Conservation (phyloP, 2,113 vertebrate species). For the Ochotona princeps region DNA sequence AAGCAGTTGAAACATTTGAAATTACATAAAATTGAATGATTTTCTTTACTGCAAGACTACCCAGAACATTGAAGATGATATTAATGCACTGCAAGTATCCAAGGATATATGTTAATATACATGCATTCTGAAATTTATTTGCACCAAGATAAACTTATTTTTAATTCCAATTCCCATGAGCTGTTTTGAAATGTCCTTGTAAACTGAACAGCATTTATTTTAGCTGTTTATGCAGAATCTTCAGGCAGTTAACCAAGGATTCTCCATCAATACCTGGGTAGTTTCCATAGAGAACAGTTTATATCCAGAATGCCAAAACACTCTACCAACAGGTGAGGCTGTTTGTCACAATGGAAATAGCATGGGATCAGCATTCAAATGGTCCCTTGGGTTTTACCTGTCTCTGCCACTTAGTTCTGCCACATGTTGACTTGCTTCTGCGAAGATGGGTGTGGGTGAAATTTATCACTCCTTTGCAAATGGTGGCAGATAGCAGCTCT, state of each 20-base stretch:
- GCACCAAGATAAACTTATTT: too few species aligned
- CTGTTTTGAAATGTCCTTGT: too few species aligned
- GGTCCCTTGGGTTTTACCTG: neutral
- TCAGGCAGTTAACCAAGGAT: slow-evolving; percentile 9
- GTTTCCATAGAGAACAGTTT: slow-evolving; percentile 31
- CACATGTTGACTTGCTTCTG: slow-evolving; percentile 30
- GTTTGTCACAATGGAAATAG: neutral
- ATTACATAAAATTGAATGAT: slow-evolving; percentile 42
- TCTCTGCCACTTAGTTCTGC: slow-evolving; percentile 41
- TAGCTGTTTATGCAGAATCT: neutral
- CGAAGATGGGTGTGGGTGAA: slow-evolving; percentile 32
- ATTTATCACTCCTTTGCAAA: slow-evolving; percentile 44
- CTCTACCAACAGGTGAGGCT: slow-evolving; percentile 17
- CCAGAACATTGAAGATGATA: slow-evolving; percentile 33
- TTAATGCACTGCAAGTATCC: neutral
- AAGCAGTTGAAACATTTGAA: slow-evolving; percentile 42
- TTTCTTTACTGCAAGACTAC: neutral
- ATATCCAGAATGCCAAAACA: neutral
- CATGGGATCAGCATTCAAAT: neutral
- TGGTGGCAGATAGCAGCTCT: neutral
- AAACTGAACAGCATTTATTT: slow-evolving; percentile 14
- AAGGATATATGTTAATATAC: neutral
- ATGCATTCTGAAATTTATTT: too few species aligned
- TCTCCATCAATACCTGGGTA: slow-evolving; percentile 12
- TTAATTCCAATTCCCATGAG: too few species aligned